A percentile compares a stretch with the other conserved stretches of the same genome.
Conservation (phyloP, 2,797 vertebrate genomes). For the Tenualosa ilisha region DNA sequence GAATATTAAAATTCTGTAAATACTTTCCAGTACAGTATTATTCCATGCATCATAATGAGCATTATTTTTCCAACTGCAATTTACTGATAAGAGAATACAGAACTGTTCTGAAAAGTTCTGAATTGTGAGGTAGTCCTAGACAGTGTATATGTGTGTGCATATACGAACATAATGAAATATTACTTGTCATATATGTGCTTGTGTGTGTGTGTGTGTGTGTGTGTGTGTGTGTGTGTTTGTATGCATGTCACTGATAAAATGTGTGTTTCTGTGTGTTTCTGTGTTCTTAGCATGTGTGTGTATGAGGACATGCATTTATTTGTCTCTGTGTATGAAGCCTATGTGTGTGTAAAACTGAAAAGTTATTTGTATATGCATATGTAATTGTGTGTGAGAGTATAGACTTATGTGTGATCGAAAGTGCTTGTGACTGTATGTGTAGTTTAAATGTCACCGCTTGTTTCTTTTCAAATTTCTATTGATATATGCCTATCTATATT, state of each 20-base stretch:
- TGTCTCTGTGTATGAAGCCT: background rate
- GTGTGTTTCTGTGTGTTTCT: background rate
- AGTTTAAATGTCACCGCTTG: background rate
- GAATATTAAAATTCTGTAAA: too few species aligned
- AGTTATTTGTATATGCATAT: constrained; percentile 1
- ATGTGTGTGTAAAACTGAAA: background rate
- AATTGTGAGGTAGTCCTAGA: background rate
- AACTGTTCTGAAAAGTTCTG: background rate
- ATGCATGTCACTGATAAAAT: background rate
- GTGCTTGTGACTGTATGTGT: background rate
- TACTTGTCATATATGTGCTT: too few species aligned
- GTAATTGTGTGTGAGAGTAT: constrained; percentile 12
- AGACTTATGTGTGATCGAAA: background rate
- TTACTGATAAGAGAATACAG: background rate
- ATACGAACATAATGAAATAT: too few species aligned
- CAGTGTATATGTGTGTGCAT: background rate
- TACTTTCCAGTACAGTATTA: background rate
- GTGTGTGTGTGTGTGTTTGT: background rate
- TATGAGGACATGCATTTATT: background rate
- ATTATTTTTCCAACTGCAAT: background rate
- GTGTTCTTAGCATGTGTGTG: background rate
- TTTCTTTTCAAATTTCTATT: background rate
- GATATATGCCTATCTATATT: background rate
- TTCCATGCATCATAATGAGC: background rate
- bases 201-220: background rate